phyloP scores from a whole-genome alignment of 2,113 vertebrate species.

The Thunnus maccoyii region DNA sequence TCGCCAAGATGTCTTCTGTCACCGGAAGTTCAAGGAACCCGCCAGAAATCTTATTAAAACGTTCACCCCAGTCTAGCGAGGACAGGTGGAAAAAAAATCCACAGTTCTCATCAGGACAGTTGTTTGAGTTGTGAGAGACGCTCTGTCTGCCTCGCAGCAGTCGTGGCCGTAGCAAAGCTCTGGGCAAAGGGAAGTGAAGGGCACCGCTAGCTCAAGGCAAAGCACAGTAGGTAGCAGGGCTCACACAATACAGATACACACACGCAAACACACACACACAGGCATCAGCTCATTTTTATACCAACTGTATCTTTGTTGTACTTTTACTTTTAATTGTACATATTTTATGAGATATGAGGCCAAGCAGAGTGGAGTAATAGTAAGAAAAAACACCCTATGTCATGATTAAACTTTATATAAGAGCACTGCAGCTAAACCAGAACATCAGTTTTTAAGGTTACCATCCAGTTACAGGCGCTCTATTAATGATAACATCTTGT shows the following conservation, averaged over 20 bases:
- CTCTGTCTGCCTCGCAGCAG: slow-evolving; percentile 54
- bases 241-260: slow-evolving; percentile 37
- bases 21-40: slow-evolving; percentile 9
- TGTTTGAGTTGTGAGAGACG: slow-evolving; percentile 45
- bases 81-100: slow-evolving; percentile 43
- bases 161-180: slow-evolving; percentile 56
- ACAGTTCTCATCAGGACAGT: slow-evolving; percentile 61
- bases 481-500: too few relatives aligned
- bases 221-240: slow-evolving; percentile 68
- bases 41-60: background rate
- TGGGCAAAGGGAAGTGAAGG: slow-evolving; percentile 83
- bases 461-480: too few relatives aligned
- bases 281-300: background rate
- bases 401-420: too few relatives aligned
- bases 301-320: slow-evolving; percentile 24
- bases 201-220: slow-evolving; percentile 75
- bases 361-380: too few relatives aligned
- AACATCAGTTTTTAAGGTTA: too few relatives aligned
- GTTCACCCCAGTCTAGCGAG: background rate
- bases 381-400: too few relatives aligned
- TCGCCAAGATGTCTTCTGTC: background rate
- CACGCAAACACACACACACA: slow-evolving; percentile 31
- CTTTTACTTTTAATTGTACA: slow-evolving; percentile 32
- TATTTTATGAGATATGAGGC: slow-evolving; percentile 1
- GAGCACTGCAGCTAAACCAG: too few relatives aligned